These are phyloP conservation scores for Cotesia glomerata DNA, from an alignment of 1,140 invertebrate genomes.

Conservation along the genomic window DNA sequence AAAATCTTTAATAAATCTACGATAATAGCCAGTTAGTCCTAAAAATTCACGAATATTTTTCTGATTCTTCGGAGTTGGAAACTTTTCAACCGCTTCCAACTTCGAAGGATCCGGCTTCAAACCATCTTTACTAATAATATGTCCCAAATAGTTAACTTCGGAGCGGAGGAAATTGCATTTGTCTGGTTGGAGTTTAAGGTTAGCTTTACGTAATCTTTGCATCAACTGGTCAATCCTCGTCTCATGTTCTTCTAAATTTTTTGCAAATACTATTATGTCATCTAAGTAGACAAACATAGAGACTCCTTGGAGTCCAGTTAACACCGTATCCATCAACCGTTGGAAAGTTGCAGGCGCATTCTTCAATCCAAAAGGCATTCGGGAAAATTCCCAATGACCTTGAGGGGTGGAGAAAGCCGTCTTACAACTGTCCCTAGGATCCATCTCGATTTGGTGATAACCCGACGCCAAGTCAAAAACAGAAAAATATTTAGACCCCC, in stretches of 20 bases:
- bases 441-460: neutral
- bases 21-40: neutral
- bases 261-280: conserved; percentile 1
- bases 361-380: conserved; percentile 3
- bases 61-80: neutral
- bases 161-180: neutral
- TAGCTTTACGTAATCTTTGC: neutral
- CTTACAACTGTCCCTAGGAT: neutral
- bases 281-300: conserved; percentile 5
- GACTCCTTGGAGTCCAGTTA: neutral
- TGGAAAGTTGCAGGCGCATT: conserved; percentile 8
- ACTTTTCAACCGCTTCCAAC: neutral
- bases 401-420: neutral
- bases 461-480: neutral
- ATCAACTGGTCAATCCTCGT: neutral
- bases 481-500: too few species aligned
- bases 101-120: neutral
- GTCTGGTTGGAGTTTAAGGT: neutral
- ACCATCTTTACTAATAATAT: conserved; percentile 10
- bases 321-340: neutral
- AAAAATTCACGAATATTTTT: neutral
- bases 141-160: conserved; percentile 1
- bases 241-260: neutral
- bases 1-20: conserved; percentile 2
- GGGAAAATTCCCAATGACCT: neutral